Conservation (phyloP, 2,113 vertebrate genomes). For the Grantiella picta region DNA sequence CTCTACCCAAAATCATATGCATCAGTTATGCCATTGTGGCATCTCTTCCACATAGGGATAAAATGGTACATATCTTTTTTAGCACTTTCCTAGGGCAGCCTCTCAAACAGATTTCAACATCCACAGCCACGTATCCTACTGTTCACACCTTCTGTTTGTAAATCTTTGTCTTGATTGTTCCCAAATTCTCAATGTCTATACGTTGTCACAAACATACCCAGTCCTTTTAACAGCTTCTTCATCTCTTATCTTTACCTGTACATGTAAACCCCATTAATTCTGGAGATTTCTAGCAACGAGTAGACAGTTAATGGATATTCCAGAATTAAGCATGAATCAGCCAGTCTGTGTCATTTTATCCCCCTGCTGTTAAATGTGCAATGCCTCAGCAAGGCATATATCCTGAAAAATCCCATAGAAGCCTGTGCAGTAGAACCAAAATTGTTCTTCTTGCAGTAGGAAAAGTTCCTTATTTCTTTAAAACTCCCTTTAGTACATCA, state of each 20-base stretch:
- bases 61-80: neutral
- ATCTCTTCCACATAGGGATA: neutral
- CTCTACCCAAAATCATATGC: neutral
- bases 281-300: neutral
- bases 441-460: neutral
- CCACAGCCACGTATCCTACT: neutral
- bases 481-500: neutral
- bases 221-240: neutral
- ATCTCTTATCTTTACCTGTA: neutral
- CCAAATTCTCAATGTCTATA: neutral
- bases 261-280: neutral
- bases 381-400: neutral
- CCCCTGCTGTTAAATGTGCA: neutral
- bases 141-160: neutral
- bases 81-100: neutral
- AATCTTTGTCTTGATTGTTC: neutral
- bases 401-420: neutral
- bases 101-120: neutral
- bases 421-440: neutral
- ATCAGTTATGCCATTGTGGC: neutral
- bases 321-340: neutral
- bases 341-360: neutral
- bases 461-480: neutral
- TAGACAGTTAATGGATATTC: neutral
- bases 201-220: neutral